Percentiles rank a stretch among this genome's conserved stretches.
These are phyloP conservation scores for Anadara kagoshimensis DNA, from an alignment of 1,140 invertebrate species.

Conservation along the genomic window DNA sequence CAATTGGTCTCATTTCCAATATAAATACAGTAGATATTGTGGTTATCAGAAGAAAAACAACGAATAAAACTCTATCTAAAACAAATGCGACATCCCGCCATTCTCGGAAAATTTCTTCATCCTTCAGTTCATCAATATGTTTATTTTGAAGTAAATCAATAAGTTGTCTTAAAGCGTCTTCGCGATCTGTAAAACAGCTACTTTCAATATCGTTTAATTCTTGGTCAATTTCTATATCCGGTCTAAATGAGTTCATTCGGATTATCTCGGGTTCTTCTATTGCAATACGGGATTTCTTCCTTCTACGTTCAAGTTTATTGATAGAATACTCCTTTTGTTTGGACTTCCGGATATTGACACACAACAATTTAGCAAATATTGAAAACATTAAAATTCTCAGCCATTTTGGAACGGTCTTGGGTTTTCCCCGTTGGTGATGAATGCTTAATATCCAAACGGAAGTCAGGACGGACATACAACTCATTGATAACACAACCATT, in stretches of 20 bases:
- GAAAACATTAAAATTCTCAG: conserved; percentile 44
- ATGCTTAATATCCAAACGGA: conserved; percentile 65
- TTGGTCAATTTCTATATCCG: conserved; percentile 12
- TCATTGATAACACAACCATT: conserved; percentile 64
- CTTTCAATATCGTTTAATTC: neutral
- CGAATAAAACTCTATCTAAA: conserved; percentile 78
- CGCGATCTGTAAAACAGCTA: conserved; percentile 24
- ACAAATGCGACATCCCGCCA: conserved; percentile 77
- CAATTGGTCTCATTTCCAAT: conserved; percentile 21
- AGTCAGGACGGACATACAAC: conserved; percentile 63
- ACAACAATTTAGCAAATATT: conserved; percentile 45
- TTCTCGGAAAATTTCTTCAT: conserved; percentile 71
- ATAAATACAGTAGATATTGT: conserved; percentile 70
- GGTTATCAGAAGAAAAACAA: conserved; percentile 77
- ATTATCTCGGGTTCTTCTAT: conserved; percentile 45
- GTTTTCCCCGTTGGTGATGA: conserved; percentile 63
- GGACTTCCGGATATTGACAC: conserved; percentile 17
- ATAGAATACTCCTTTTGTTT: neutral
- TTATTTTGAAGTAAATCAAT: conserved; percentile 51
- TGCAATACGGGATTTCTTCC: conserved; percentile 35
- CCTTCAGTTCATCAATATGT: conserved; percentile 52
- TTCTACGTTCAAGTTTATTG: conserved; percentile 10
- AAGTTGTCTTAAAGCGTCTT: conserved; percentile 49
- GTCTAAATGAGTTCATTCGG: conserved; percentile 28
- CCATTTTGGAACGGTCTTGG: conserved; percentile 49